Evolutionary conservation across 2,797 vertebrate species (phyloP), one percentile per base, ranked within the genome.

Genomic region (Tragelaphus oryx): DNA sequence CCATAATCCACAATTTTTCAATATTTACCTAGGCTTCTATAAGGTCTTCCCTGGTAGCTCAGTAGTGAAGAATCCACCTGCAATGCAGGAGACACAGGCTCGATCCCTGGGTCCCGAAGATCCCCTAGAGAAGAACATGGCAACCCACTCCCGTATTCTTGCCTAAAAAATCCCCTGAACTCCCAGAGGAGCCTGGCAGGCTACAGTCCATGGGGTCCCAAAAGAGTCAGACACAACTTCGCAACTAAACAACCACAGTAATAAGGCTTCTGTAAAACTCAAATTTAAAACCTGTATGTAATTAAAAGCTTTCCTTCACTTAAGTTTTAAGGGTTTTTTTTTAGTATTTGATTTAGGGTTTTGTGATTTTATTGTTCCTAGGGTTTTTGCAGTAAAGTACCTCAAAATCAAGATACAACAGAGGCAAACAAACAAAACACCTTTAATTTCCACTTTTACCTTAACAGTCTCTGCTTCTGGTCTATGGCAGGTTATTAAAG

Each of bases 221-320:
- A 37, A 37, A 37, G 33, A 37, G 33, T 37, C 65, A 68, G 65
- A 44, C 68, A 44, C 5, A 0, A 71, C 37, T 71, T 41, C 1
- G 0, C 11, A 26, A 14, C 11, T 14, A 7, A 41, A 44, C 68
- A 41, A 5, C 33, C 24, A 7, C 10, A 41, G 24, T 14, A 71
- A 41, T 8, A 71, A 79, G 26, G 24, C 54, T 76, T 26, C 88
- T 89, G 3, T 54, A 95, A 82, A 95, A 65, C n/a, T 83, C 48
- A 74, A 8, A 48, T 33, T 91, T 93, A 93, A 93, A 95, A 93
- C 71, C 17, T 33, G 3, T 65, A 46, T 8, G 46, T 93, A 93
- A 93, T 87, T 95, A 95, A 92, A 91, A 92, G 8, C n/a, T 78
- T 95, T 92, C 30, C 59, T 89, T 82, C 17, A 30, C 22, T 81